Conservation (phyloP, 1,140 invertebrate species). For the Pteromalus puparum region DNA sequence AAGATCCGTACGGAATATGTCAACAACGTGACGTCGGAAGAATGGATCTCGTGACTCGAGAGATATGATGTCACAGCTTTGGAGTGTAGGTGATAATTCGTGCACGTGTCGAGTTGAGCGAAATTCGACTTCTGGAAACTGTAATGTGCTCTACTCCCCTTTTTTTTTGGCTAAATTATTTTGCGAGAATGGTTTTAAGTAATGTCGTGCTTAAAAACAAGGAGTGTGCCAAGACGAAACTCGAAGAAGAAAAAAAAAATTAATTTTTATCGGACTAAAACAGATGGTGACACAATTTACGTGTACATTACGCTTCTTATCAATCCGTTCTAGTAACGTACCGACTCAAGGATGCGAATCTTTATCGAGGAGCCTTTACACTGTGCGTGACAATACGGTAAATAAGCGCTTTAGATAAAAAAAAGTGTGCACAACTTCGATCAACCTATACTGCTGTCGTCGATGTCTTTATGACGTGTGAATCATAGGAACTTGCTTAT, state of each 20-base stretch:
- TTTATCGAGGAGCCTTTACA: conserved; percentile 51
- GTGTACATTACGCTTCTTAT: conserved; percentile 26
- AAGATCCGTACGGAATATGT: conserved; percentile 21
- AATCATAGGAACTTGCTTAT: conserved; percentile 43
- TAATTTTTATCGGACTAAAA: conserved; percentile 29
- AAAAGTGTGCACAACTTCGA: conserved; percentile 38
- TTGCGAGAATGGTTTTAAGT: not conserved
- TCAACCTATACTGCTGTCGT: conserved; percentile 44
- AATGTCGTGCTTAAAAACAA: not conserved
- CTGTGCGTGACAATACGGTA: conserved; percentile 53
- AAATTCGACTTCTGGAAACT: not conserved
- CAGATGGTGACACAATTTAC: conserved; percentile 32
- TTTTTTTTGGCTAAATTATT: not conserved
- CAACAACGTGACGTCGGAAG: conserved; percentile 22
- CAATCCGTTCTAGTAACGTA: conserved; percentile 36
- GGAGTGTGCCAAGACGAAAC: not conserved
- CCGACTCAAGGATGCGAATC: conserved; percentile 49
- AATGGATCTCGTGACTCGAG: conserved; percentile 22
- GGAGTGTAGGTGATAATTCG: conserved; percentile 37
- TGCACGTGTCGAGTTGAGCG: conserved; percentile 13
- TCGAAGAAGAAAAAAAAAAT: not conserved
- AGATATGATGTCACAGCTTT: conserved; percentile 37
- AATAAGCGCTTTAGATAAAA: conserved; percentile 48
- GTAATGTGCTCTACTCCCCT: not conserved
- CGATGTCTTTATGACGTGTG: conserved; percentile 43